Base-by-base conservation (phyloP, 2,113 vertebrate species). In the Paedocypris sp. region DNA sequence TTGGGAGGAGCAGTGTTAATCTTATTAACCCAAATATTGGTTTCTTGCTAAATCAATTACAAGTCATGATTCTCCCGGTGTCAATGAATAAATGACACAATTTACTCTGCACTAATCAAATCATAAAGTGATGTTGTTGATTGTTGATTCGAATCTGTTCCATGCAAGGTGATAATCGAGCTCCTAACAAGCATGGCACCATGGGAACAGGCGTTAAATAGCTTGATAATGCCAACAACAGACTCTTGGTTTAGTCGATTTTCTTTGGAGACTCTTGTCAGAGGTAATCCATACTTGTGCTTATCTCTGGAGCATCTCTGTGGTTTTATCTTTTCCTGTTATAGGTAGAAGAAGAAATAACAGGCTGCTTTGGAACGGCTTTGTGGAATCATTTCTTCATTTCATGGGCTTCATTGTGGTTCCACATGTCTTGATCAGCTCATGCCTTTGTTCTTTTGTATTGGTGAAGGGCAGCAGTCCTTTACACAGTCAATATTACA, bases 171-270 rank as follows among this genome's bases (percentile, higher is more conserved):
- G 67, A 65, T 62, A 57, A 66, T 56, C 33, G 45, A 36, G 33
- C 12, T 47, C 41, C 43, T 61, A 65, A 62, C 57, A 57, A 48
- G 50, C 62, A 32, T 51, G 35, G 23, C 15, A 16, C 22, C 31
- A 12, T 39, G 31, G 60, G 41, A 69, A 64, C 58, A 66, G 46
- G 57, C 58, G 46, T 70, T 61, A 66, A 66, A 70, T 57, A 49
- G 49, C 48, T 35, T 19, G 16, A 31, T 56, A 53, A 64, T 53
- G 41, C 54, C 43, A 60, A 51, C 56, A 54, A 25, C 57, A 57
- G 19, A 54, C 23, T 28, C 28, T 42, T 19, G 47, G 50, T 32
- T 42, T 31, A 28, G 22, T 20, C 31, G 2, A 42, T 51, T 66
- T 57, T 28, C 51, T 51, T 62, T 48, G 18, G 42, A 62, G 53